A percentile compares a stretch with the other conserved stretches of the same genome.
phyloP scores from a whole-genome alignment of 2,888 invertebrate species.

The Elmis aenea region DNA sequence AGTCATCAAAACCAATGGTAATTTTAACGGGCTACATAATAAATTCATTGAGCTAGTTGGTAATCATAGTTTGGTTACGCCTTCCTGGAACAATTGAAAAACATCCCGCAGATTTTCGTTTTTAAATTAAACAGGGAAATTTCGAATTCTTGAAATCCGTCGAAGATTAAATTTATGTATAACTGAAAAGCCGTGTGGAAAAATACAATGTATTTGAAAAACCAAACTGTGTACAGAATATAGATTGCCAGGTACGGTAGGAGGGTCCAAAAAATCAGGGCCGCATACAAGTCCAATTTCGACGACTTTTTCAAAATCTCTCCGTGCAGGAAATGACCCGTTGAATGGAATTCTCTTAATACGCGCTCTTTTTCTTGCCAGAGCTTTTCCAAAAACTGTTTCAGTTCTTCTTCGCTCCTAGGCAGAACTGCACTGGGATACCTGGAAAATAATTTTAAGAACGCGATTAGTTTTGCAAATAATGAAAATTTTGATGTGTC shows the following conservation, averaged over 20 bases:
- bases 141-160: constrained; percentile 59
- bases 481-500: constrained; percentile 6
- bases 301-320: constrained; percentile 36
- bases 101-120: too few relatives aligned
- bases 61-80: too few relatives aligned
- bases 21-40: too few relatives aligned
- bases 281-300: constrained; percentile 47
- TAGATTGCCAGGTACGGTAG: constrained; percentile 51
- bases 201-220: constrained; percentile 54
- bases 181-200: constrained; percentile 53
- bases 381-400: constrained; percentile 59
- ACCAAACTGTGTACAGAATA: constrained; percentile 39
- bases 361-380: constrained; percentile 64
- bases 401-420: constrained; percentile 52
- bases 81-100: background rate
- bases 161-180: constrained; percentile 52
- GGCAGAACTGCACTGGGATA: constrained; percentile 59
- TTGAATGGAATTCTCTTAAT: constrained; percentile 55
- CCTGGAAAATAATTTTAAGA: too few relatives aligned
- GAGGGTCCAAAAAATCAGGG: constrained; percentile 62
- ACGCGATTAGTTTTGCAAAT: constrained; percentile 3
- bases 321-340: constrained; percentile 48
- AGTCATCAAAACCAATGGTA: too few relatives aligned
- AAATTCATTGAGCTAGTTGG: too few relatives aligned
- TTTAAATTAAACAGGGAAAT: constrained; percentile 35